Base-by-base conservation (phyloP, 2,797 vertebrate species). In the Gephyroberyx darwinii region DNA sequence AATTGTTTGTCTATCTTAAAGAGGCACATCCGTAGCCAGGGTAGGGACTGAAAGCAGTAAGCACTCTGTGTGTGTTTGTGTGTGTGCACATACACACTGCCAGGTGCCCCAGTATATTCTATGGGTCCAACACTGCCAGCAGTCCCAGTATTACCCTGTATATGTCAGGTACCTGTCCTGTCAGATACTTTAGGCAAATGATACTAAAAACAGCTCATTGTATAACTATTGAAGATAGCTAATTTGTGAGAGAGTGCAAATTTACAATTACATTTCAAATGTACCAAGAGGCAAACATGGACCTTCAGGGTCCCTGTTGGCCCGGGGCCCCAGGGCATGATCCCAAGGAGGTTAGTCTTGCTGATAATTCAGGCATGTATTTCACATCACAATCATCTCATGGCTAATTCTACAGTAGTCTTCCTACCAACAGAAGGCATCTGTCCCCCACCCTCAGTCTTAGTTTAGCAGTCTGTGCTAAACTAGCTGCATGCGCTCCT, bases 401-500 rank as follows among this genome's bases (percentile, higher is more conserved):
- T 55, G 53, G 31, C 51, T 47, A 2, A 14, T 43, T 5, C 50
- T 51, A 45, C 71, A 63, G 60, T 37, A 43, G 26, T 14, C 66
- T 71, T 26, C 53, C 65, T 50, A 71, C 37, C 77, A 78, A 63
- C 70, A 82, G 77, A 55, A 87, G 80, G 47, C 69, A 77, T 84
- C 71, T 75, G 67, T 41, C 81, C 80, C 81, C 69, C 60, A 16
- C 82, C 74, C 71, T 45, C 57, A 1, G 59, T 84, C 82, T 77
- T 35, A 70, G 71, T 79, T 83, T 84, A 86, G 73, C 70, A 33
- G 75, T 71, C 74, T 84, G 84, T 75, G 78, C 74, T 85, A 56
- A 83, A 90, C 74, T 47, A 65, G 84, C 90, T 84, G 89, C 89
- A 81, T 65, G 90, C 79, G 71, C 86, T 85, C 92, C 88, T 89